Conservation (phyloP, 2,888 invertebrate species). For the Folsomia candida region DNA sequence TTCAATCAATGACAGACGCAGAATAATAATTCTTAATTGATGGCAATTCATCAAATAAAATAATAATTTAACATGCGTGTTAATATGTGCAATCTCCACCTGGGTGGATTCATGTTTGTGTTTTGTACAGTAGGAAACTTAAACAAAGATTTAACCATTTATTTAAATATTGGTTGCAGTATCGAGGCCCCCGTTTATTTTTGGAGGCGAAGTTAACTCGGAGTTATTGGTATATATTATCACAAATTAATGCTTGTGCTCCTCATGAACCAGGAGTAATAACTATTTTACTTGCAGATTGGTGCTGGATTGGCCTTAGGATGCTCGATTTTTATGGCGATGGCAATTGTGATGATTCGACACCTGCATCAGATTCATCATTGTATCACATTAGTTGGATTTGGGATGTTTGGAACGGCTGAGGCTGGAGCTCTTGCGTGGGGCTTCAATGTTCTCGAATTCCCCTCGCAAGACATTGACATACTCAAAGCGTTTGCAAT, state of each 20-base stretch:
- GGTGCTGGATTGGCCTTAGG: slow-evolving; percentile 44
- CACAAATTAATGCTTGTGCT: not conserved
- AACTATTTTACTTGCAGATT: slow-evolving; percentile 28
- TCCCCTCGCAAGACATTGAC: slow-evolving; percentile 40
- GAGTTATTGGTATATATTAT: slow-evolving; percentile 44
- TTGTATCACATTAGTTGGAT: slow-evolving; percentile 43
- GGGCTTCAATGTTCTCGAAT: slow-evolving; percentile 42
- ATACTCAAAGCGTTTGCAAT: slow-evolving; percentile 38
- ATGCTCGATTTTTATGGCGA: slow-evolving; percentile 45
- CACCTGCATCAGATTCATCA: slow-evolving; percentile 48
- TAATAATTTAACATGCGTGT: too few species aligned
- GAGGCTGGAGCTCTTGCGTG: slow-evolving; percentile 40
- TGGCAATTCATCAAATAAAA: too few species aligned
- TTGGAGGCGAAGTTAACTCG: slow-evolving; percentile 38
- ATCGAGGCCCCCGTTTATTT: slow-evolving; percentile 41
- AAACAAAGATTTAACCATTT: too few species aligned
- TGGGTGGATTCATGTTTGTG: too few species aligned
- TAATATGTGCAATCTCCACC: too few species aligned
- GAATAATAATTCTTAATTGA: too few species aligned
- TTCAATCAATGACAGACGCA: too few species aligned
- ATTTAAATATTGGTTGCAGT: too few species aligned
- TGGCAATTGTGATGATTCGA: slow-evolving; percentile 49
- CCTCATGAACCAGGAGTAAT: not conserved
- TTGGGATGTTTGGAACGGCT: slow-evolving; percentile 45
- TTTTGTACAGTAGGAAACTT: too few species aligned